Evolutionary conservation across 2,797 vertebrate species (phyloP).

Genomic region (Borostomias antarcticus): DNA sequence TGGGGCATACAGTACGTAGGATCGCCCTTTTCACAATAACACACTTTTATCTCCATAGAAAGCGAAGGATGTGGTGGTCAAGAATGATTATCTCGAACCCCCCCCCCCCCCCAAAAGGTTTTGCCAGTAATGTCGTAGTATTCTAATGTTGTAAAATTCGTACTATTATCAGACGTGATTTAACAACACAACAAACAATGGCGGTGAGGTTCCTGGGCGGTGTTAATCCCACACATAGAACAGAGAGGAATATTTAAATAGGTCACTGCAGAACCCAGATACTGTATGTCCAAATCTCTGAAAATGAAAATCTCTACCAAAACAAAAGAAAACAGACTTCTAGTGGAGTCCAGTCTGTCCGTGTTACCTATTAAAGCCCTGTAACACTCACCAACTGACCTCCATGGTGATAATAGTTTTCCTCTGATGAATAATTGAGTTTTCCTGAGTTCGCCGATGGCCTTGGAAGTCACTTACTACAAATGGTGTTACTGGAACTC

Average conservation of each 20-base stretch:
- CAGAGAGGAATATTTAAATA: conserved; percentile 12
- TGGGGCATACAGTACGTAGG: background rate
- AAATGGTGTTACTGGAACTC: background rate
- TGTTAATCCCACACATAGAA: background rate
- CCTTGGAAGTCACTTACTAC: background rate
- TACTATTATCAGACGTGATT: conserved; percentile 1
- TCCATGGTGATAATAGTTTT: background rate
- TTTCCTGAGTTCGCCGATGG: background rate
- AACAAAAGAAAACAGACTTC: conserved; percentile 36
- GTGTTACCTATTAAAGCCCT: conserved; percentile 30
- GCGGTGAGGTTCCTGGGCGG: conserved; percentile 4
- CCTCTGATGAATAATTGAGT: background rate
- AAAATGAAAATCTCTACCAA: conserved; percentile 31
- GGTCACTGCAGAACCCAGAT: conserved; percentile 18
- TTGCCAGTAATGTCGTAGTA: too few species aligned
- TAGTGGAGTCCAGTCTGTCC: conserved; percentile 17
- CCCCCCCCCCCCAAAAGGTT: too few species aligned
- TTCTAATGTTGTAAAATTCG: too few species aligned
- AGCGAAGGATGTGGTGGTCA: background rate
- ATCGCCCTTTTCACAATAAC: background rate
- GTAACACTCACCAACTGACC: too few species aligned
- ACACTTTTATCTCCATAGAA: background rate
- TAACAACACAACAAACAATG: background rate
- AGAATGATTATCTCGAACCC: too few species aligned
- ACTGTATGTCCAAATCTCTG: conserved; percentile 22